Percentiles rank a stretch among this genome's conserved stretches.
These are phyloP conservation scores for Lichenostomus cassidix DNA, from an alignment of 2,113 vertebrate genomes.

Conservation along the genomic window DNA sequence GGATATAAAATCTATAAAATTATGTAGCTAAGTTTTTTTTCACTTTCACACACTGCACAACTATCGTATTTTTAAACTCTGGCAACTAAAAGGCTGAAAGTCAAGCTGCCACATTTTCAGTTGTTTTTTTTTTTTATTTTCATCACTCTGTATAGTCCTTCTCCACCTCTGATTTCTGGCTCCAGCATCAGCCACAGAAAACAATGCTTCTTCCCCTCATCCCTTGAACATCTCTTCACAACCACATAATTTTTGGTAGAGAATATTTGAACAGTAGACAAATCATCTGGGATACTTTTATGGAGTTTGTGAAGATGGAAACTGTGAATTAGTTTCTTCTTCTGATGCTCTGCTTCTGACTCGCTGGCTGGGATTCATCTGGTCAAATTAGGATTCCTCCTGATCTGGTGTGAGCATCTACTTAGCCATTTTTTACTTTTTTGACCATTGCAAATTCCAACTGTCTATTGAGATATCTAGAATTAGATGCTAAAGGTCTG, in stretches of 20 bases:
- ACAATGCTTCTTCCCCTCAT: background rate
- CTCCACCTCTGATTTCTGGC: background rate
- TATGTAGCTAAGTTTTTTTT: background rate
- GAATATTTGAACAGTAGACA: background rate
- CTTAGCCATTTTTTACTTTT: background rate
- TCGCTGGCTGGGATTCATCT: background rate
- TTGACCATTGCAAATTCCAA: background rate
- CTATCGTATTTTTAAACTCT: background rate
- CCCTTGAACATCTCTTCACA: background rate
- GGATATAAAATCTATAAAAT: background rate
- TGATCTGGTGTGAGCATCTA: background rate
- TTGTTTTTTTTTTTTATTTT: background rate
- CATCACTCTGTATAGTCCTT: background rate
- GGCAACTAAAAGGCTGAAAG: background rate
- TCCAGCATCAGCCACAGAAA: background rate
- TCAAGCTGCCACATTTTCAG: background rate
- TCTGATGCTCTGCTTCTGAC: background rate
- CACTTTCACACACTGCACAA: background rate
- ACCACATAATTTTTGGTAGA: slow-evolving; percentile 3
- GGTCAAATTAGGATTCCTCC: background rate
- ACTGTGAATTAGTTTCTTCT: background rate
- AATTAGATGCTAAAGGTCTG: background rate
- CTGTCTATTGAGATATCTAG: background rate
- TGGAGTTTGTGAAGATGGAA: background rate
- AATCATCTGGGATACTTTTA: background rate